These are phyloP conservation scores for Coptodon bakossiorum DNA, from an alignment of 2,113 vertebrate species.

Conservation along the genomic window DNA sequence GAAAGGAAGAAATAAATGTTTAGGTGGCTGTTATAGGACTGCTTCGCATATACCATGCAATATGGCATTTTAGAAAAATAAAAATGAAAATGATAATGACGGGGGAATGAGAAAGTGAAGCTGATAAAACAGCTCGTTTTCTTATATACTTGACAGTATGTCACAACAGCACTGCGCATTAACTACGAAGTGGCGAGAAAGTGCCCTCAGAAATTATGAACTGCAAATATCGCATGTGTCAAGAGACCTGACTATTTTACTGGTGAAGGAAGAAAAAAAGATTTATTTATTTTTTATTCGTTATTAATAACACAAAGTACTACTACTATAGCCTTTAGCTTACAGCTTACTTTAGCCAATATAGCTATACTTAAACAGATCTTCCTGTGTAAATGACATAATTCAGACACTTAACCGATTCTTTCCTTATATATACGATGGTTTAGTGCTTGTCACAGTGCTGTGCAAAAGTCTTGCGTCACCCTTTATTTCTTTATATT, in stretches of 20 bases:
- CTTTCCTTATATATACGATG: not conserved
- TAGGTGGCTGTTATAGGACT: not conserved
- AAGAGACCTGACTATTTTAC: not conserved
- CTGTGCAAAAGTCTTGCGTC: not conserved
- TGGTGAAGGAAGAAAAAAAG: not conserved
- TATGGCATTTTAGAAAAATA: not conserved
- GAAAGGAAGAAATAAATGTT: not conserved
- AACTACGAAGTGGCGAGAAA: not conserved
- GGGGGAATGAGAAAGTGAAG: not conserved
- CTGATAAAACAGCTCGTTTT: not conserved
- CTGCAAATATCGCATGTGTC: not conserved
- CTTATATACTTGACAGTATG: not conserved
- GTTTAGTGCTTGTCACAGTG: not conserved
- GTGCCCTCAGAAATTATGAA: not conserved
- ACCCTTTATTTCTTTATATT: not conserved
- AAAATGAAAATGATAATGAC: not conserved
- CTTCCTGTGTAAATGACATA: not conserved
- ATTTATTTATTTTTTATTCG: not conserved
- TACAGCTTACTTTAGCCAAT: not conserved
- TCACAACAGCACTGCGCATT: not conserved
- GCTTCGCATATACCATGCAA: not conserved
- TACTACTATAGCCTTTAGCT: not conserved
- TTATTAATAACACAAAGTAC: not conserved
- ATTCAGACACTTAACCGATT: not conserved
- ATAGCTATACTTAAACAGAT: not conserved